Conservation (phyloP, 2,797 vertebrate genomes). For the Smutsia gigantea region DNA sequence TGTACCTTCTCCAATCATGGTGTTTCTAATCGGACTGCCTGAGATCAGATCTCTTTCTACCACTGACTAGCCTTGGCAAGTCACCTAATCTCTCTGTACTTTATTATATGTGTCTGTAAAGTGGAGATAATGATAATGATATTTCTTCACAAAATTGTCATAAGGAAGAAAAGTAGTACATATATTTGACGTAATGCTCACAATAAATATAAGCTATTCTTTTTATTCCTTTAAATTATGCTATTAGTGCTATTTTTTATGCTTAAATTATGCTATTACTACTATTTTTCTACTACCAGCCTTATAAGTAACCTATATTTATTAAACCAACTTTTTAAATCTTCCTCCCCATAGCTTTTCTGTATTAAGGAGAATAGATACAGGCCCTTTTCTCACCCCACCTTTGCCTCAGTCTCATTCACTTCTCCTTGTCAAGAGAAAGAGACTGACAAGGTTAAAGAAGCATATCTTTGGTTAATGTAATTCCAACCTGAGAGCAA, state of each 20-base stretch:
- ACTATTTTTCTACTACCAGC: neutral
- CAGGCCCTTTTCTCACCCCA: neutral
- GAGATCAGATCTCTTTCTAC: neutral
- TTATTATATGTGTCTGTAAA: neutral
- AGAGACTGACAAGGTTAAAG: neutral
- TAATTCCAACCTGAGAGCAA: slow-evolving; percentile 10
- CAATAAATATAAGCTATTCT: slow-evolving; percentile 5
- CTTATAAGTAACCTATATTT: slow-evolving; percentile 19
- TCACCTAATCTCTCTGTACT: neutral
- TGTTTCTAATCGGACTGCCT: neutral
- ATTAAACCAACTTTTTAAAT: slow-evolving; percentile 31
- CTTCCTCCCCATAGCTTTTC: neutral
- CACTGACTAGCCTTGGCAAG: neutral
- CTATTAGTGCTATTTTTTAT: neutral
- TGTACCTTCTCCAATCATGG: neutral
- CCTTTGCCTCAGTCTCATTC: slow-evolving; percentile 41
- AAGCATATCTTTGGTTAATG: neutral
- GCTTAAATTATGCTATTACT: neutral
- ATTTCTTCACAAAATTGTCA: neutral
- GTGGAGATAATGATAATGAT: neutral
- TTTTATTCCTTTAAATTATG: slow-evolving; percentile 36
- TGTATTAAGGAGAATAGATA: neutral
- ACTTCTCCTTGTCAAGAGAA: neutral
- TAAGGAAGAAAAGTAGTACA: slow-evolving; percentile 15
- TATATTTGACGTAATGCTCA: neutral